Percentiles rank a stretch among this genome's conserved stretches.
Evolutionary conservation across 1,140 invertebrate species (phyloP).

Genomic region (Notospermus geniculatus): DNA sequence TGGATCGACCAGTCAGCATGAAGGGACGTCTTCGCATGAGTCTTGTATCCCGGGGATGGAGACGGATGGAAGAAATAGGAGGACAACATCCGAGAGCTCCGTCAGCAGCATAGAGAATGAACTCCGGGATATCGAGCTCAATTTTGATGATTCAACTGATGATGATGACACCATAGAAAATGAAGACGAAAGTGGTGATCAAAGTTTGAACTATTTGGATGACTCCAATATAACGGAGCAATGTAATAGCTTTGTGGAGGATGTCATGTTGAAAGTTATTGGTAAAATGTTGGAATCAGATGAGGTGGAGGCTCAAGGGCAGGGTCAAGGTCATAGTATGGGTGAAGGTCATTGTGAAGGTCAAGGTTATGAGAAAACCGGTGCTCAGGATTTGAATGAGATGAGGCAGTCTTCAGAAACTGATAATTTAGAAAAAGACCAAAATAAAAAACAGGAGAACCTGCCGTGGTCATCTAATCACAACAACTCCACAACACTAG

Average conservation of each 20-base stretch:
- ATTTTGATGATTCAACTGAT: conserved; percentile 9
- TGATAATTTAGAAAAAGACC: background rate
- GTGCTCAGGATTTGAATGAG: background rate
- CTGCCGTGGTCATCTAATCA: too few species aligned
- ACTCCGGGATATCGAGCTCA: background rate
- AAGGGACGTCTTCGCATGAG: background rate
- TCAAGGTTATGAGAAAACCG: background rate
- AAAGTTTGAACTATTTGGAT: background rate
- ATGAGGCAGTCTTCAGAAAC: too few species aligned
- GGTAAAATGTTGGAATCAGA: background rate
- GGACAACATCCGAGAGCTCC: background rate
- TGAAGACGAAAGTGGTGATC: background rate
- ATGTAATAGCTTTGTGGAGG: conserved; percentile 1
- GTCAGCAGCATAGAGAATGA: background rate
- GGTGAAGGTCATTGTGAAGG: too few species aligned
- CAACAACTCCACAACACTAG: too few species aligned
- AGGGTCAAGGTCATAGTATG: too few species aligned
- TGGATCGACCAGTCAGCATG: background rate
- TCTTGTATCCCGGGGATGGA: background rate
- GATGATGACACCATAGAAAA: background rate
- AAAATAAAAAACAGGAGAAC: too few species aligned
- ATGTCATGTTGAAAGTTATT: conserved; percentile 4
- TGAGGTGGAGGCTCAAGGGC: too few species aligned
- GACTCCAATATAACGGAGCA: too few species aligned
- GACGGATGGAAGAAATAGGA: background rate